These are phyloP conservation scores for Xyrichtys novacula DNA, from an alignment of 2,797 vertebrate genomes.

Conservation along the genomic window DNA sequence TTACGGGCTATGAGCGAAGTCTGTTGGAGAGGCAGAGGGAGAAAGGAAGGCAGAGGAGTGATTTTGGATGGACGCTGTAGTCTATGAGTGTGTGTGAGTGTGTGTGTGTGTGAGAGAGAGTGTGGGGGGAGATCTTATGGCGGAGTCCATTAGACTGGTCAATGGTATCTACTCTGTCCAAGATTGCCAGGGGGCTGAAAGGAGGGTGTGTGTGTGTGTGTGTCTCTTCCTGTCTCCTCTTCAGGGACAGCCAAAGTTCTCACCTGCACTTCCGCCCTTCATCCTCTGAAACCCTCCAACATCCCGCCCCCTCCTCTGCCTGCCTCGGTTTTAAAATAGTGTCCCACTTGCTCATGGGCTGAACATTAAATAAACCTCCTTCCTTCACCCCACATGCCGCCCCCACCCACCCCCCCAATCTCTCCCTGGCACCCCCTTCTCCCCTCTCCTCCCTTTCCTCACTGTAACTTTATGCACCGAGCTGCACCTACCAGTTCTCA, in stretches of 20 bases:
- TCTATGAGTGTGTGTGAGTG: conserved; percentile 1
- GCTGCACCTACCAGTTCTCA: conserved; percentile 56
- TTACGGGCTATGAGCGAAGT: conserved; percentile 72
- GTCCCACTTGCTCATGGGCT: conserved; percentile 80
- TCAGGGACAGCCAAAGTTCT: conserved; percentile 48
- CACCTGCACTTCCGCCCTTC: conserved; percentile 59
- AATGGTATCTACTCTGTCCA: conserved; percentile 72
- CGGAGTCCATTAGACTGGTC: conserved; percentile 80
- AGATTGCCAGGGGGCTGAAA: conserved; percentile 59
- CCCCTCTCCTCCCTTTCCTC: no score
- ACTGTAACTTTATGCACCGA: conserved; percentile 37
- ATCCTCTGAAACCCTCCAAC: conserved; percentile 25
- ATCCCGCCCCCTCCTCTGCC: conserved; percentile 25
- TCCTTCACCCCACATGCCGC: conserved; percentile 66
- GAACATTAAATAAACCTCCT: conserved; percentile 82
- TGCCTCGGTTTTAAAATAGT: conserved; percentile 56
- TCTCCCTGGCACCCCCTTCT: conserved; percentile 68
- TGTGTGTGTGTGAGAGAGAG: neutral
- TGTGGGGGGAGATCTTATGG: conserved; percentile 56
- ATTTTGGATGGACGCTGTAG: conserved; percentile 55
- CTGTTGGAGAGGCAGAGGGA: conserved; percentile 68
- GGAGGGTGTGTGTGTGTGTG: conserved; percentile 25
- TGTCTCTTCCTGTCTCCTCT: conserved; percentile 55
- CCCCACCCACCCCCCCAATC: conserved; percentile 40
- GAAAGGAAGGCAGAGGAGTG: conserved; percentile 71